Conservation (phyloP, 2,113 vertebrate genomes). For the Saguinus imperator region DNA sequence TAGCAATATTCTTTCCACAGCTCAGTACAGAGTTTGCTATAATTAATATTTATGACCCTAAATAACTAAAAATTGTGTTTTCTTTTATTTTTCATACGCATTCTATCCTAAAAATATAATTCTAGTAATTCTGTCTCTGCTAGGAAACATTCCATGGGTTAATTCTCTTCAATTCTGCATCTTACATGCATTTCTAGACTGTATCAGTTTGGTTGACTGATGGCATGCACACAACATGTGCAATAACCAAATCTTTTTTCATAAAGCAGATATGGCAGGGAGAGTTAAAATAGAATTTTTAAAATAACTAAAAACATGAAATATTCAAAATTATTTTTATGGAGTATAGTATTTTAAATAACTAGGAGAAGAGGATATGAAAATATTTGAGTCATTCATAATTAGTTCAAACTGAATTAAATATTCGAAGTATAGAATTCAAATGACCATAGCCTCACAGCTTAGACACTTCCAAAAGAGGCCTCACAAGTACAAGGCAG, state of each 20-base stretch:
- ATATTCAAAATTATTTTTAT: neutral
- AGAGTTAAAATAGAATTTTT: neutral
- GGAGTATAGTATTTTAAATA: neutral
- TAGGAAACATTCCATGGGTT: neutral
- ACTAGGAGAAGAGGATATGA: neutral
- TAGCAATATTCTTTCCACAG: conserved; percentile 27
- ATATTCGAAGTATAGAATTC: neutral
- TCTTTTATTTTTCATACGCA: conserved; percentile 15
- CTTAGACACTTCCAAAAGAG: neutral
- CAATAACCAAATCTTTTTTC: neutral
- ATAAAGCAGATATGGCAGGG: neutral
- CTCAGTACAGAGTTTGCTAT: neutral
- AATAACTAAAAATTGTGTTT: conserved; percentile 17
- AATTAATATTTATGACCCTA: conserved; percentile 67
- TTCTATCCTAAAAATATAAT: conserved; percentile 31
- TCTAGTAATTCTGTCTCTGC: conserved; percentile 4
- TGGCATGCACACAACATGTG: too few species aligned
- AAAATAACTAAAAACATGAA: neutral
- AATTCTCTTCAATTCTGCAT: neutral
- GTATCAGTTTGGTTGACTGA: neutral
- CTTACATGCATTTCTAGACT: neutral
- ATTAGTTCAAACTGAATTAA: neutral
- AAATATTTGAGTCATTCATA: neutral
- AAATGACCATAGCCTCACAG: neutral
- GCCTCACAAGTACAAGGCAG: neutral